Conservation (phyloP, 2,797 vertebrate species). For the Premnoplex brunnescens region DNA sequence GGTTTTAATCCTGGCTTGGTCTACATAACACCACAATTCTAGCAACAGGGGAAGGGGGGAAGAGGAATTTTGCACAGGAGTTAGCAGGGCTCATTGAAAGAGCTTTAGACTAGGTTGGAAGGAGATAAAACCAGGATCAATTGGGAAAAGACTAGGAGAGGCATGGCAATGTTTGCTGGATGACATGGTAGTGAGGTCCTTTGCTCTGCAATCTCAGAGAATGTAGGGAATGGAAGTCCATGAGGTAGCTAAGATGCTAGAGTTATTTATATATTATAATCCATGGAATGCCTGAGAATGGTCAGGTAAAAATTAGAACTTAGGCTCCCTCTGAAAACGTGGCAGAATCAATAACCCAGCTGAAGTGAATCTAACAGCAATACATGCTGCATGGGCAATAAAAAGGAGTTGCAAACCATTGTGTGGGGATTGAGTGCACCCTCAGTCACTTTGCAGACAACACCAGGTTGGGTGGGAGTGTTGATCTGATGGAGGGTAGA, state of each 20-base stretch:
- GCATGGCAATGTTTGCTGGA: background rate
- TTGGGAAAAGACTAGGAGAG: background rate
- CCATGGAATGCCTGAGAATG: background rate
- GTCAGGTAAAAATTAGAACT: background rate
- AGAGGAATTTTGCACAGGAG: background rate
- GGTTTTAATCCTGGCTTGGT: background rate
- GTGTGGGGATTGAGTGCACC: background rate
- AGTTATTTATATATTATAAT: background rate
- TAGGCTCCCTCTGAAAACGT: background rate
- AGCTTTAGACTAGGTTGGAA: background rate
- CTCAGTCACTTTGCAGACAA: background rate
- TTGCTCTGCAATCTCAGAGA: background rate
- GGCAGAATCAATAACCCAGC: accelerated
- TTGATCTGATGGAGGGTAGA: background rate
- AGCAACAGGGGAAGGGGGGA: background rate
- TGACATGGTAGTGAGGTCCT: background rate
- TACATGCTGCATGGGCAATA: background rate
- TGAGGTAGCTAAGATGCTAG: background rate
- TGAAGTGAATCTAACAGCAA: background rate
- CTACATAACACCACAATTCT: background rate
- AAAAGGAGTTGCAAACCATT: background rate
- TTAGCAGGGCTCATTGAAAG: background rate
- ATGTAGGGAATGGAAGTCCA: background rate
- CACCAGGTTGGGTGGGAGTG: background rate
- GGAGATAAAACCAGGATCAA: background rate